A percentile compares a stretch with the other conserved stretches of the same genome.
Evolutionary conservation across 1,140 invertebrate genomes (phyloP).

Genomic region (Cydia splendana): DNA sequence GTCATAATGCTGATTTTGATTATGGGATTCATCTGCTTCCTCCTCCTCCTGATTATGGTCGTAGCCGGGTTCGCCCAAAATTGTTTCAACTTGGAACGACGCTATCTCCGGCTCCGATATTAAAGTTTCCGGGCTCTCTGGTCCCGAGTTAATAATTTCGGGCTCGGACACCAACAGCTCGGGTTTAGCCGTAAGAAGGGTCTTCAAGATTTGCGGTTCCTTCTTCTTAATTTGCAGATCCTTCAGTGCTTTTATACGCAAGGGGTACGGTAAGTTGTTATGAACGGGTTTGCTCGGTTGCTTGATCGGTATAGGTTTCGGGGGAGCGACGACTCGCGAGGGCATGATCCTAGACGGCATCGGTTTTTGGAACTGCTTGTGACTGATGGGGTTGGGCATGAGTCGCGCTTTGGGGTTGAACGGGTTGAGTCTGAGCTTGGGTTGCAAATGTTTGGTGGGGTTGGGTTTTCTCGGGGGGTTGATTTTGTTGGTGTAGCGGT

Average conservation of each 20-base stretch:
- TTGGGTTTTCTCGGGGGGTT: slow-evolving; percentile 58
- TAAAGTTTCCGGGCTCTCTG: slow-evolving; percentile 75
- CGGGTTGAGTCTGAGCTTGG: slow-evolving; percentile 73
- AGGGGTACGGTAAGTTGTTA: slow-evolving; percentile 71
- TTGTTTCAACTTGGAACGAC: slow-evolving; percentile 76
- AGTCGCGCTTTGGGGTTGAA: slow-evolving; percentile 75
- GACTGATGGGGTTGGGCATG: slow-evolving; percentile 72
- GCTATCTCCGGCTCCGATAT: slow-evolving; percentile 78
- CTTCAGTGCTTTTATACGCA: slow-evolving; percentile 73
- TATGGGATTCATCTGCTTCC: slow-evolving; percentile 52
- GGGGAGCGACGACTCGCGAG: slow-evolving; percentile 55
- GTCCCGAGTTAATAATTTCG: slow-evolving; percentile 73
- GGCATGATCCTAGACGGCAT: slow-evolving; percentile 60
- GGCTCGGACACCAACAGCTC: slow-evolving; percentile 74
- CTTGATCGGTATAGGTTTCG: slow-evolving; percentile 69
- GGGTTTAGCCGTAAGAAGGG: slow-evolving; percentile 69
- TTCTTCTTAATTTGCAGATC: slow-evolving; percentile 77
- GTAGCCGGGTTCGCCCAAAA: slow-evolving; percentile 70
- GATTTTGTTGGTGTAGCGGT: slow-evolving; percentile 78
- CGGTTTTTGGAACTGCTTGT: slow-evolving; percentile 68
- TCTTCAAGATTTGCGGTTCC: slow-evolving; percentile 77
- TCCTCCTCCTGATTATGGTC: slow-evolving; percentile 57
- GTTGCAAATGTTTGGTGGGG: slow-evolving; percentile 50
- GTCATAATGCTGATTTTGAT: slow-evolving; percentile 67
- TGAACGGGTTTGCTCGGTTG: slow-evolving; percentile 49